Conservation (phyloP, 2,797 vertebrate genomes). For the Ctenosaura bakeri region DNA sequence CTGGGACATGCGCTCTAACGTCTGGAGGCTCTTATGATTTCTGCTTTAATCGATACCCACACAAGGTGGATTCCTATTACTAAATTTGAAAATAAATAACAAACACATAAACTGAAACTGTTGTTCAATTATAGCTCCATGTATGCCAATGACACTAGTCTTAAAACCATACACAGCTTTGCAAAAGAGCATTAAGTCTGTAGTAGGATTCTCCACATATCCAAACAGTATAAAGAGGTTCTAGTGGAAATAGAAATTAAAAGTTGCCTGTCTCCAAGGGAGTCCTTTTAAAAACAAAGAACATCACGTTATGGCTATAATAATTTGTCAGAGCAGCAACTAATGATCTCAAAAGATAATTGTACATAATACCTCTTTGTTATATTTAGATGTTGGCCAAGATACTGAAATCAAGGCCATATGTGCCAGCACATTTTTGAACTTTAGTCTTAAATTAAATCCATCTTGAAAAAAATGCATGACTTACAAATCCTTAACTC, state of each 20-base stretch:
- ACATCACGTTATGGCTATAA: constrained; percentile 9
- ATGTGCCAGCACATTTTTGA: constrained; percentile 42
- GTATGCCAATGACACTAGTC: background rate
- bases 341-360: constrained; percentile 42
- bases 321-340: constrained; percentile 36
- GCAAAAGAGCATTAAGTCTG: background rate
- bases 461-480: constrained; percentile 32
- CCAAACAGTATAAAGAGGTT: background rate
- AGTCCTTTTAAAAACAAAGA: constrained; percentile 12
- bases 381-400: constrained; percentile 37
- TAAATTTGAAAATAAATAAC: background rate
- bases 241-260: background rate
- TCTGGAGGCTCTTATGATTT: too few relatives aligned
- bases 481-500: constrained; percentile 37
- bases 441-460: constrained; percentile 57
- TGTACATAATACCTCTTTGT: constrained; percentile 46
- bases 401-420: constrained; percentile 46
- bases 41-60: background rate
- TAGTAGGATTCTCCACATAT: background rate
- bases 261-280: background rate
- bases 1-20: too few relatives aligned
- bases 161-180: background rate
- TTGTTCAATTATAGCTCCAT: background rate
- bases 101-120: background rate
- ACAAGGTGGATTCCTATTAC: background rate